Percentiles rank a stretch among this genome's conserved stretches.
phyloP scores from a whole-genome alignment of 2,797 vertebrate genomes.

The Pempheris klunzingeri region DNA sequence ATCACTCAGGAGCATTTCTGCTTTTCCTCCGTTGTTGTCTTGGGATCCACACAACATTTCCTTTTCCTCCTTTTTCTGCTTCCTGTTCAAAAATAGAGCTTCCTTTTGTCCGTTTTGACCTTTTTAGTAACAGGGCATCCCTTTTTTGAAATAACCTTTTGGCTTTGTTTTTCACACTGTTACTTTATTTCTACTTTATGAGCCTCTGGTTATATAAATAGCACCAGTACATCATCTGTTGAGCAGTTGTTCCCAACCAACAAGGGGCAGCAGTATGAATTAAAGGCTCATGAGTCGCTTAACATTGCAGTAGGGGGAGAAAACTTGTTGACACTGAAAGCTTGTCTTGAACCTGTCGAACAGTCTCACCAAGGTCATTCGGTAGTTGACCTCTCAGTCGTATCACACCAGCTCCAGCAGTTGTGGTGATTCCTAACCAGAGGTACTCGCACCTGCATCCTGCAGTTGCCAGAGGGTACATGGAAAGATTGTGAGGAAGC shows the following conservation, averaged over 20 bases:
- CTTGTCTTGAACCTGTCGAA: no score
- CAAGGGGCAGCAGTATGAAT: background rate
- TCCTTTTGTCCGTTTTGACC: slow-evolving; percentile 33
- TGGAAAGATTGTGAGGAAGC: no score
- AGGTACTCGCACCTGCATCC: background rate
- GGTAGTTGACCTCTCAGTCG: background rate
- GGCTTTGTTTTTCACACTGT: background rate
- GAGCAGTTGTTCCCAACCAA: background rate
- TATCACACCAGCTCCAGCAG: no score
- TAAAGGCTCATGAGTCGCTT: background rate
- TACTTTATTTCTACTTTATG: background rate
- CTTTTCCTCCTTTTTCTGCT: slow-evolving; percentile 24
- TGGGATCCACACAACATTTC: slow-evolving; percentile 38
- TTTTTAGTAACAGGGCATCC: slow-evolving; percentile 16
- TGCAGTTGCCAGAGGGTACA: no score
- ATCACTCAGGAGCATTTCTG: slow-evolving; percentile 31
- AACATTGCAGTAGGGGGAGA: background rate
- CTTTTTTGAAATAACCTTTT: background rate
- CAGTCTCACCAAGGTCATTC: background rate
- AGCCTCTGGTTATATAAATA: background rate
- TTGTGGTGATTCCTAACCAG: background rate
- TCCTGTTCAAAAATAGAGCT: slow-evolving; percentile 48
- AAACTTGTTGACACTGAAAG: no score
- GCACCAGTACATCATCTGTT: background rate
- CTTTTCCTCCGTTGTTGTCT: slow-evolving; percentile 30